phyloP scores from a whole-genome alignment of 2,888 invertebrate genomes.

The Chrysina gloriosa region DNA sequence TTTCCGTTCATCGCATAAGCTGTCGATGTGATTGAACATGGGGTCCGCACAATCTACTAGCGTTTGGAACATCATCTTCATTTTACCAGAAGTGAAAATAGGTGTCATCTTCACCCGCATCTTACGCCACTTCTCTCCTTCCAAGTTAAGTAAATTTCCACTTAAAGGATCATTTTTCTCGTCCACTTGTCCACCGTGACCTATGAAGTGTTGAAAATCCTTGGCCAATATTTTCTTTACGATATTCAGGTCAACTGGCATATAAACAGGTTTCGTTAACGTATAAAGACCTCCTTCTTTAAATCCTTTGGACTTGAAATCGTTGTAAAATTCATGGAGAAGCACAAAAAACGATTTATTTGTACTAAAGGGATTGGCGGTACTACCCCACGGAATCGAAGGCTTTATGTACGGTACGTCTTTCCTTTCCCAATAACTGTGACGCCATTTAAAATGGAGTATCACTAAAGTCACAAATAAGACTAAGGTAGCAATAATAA shows the following conservation, averaged over 20 bases:
- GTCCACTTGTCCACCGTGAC: conserved; percentile 62
- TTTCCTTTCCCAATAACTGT: no score
- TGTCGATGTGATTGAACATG: conserved; percentile 51
- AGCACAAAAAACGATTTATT: no score
- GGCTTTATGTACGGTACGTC: no score
- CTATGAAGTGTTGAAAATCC: conserved; percentile 65
- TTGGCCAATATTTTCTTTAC: conserved; percentile 62
- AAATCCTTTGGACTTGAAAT: no score
- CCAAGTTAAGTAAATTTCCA: conserved; percentile 60
- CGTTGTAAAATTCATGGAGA: no score
- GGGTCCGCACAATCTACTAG: conserved; percentile 59
- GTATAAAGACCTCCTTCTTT: conserved; percentile 43
- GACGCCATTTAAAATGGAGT: no score
- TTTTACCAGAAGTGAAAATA: conserved; percentile 67
- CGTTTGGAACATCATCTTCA: conserved; percentile 65
- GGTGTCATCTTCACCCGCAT: conserved; percentile 66
- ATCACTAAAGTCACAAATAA: no score
- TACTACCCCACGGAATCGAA: no score
- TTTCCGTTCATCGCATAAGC: conserved; percentile 12
- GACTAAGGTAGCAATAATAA: no score
- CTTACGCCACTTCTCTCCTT: conserved; percentile 66
- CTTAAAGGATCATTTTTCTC: conserved; percentile 61
- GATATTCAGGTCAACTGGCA: conserved; percentile 58
- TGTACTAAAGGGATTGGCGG: no score
- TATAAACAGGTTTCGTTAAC: conserved; percentile 37